Percentiles rank a stretch among this genome's conserved stretches.
phyloP scores from a whole-genome alignment of 2,888 invertebrate species.

The Prionchulus punctatus region DNA sequence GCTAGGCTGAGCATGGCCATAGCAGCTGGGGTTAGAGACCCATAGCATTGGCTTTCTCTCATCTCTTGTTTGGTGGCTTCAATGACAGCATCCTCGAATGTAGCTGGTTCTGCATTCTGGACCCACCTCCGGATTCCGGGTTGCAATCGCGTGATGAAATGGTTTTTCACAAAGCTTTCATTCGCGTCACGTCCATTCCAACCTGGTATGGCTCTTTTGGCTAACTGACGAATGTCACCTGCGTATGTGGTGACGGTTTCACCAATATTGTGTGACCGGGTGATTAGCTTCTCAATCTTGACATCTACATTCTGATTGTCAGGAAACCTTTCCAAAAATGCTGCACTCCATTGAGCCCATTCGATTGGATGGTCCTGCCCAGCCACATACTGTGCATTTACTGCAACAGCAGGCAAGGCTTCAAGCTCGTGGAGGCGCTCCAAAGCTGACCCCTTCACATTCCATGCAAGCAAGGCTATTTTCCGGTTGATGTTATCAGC shows the following conservation, averaged over 20 bases:
- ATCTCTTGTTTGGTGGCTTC: neutral
- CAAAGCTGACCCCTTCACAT: neutral
- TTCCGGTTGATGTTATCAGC: neutral
- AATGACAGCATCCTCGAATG: constrained; percentile 1
- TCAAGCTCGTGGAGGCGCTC: neutral
- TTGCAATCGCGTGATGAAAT: neutral
- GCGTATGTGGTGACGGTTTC: neutral
- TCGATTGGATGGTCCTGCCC: neutral
- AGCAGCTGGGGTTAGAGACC: neutral
- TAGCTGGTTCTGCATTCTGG: neutral
- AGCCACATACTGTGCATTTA: too few relatives aligned
- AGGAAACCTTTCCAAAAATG: neutral
- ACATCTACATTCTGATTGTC: neutral
- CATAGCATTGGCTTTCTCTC: neutral
- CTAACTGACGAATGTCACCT: neutral
- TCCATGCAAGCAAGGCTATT: neutral
- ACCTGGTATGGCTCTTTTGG: neutral
- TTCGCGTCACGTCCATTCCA: neutral
- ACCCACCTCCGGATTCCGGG: neutral
- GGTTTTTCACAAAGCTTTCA: neutral
- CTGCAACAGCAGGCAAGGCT: neutral
- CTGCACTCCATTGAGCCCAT: neutral
- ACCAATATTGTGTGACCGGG: neutral
- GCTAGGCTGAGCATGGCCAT: neutral
- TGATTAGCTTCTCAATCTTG: neutral